A percentile compares a stretch with the other conserved stretches of the same genome.
Conservation (phyloP, 2,113 vertebrate genomes). For the Cynopterus brachyotis region DNA sequence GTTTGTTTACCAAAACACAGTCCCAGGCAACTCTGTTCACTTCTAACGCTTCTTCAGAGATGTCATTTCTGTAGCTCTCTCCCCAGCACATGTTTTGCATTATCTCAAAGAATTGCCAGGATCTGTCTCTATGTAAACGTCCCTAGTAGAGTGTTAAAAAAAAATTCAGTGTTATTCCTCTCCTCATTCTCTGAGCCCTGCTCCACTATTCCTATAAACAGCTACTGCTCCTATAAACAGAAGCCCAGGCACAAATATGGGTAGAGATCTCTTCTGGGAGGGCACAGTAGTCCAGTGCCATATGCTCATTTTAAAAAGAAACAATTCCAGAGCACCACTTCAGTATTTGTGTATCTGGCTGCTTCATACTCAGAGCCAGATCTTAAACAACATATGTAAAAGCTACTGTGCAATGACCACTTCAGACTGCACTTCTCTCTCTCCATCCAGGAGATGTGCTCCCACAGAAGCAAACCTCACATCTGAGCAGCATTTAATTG, state of each 20-base stretch:
- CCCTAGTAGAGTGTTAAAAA: not conserved
- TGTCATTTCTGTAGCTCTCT: not conserved
- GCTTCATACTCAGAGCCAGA: not conserved
- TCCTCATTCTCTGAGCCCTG: not conserved
- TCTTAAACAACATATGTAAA: not conserved
- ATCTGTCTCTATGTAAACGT: not conserved
- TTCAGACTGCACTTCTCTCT: not conserved
- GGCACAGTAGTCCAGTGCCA: not conserved
- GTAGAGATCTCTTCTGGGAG: not conserved
- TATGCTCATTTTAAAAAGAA: conserved; percentile 31
- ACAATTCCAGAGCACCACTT: not conserved
- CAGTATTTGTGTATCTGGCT: not conserved
- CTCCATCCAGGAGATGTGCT: not conserved
- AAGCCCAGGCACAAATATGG: not conserved
- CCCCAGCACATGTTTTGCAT: not conserved
- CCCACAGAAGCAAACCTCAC: not conserved
- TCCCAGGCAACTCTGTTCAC: not conserved
- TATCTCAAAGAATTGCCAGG: conserved; percentile 3
- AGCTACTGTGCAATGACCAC: not conserved
- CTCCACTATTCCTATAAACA: not conserved
- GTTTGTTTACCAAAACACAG: conserved; percentile 25
- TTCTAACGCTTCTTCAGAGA: not conserved
- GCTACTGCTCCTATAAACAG: not conserved
- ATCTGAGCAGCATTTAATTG: not conserved
- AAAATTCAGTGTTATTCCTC: not conserved